phyloP scores from a whole-genome alignment of 2,797 vertebrate genomes.

The Rhodeus uyekii region DNA sequence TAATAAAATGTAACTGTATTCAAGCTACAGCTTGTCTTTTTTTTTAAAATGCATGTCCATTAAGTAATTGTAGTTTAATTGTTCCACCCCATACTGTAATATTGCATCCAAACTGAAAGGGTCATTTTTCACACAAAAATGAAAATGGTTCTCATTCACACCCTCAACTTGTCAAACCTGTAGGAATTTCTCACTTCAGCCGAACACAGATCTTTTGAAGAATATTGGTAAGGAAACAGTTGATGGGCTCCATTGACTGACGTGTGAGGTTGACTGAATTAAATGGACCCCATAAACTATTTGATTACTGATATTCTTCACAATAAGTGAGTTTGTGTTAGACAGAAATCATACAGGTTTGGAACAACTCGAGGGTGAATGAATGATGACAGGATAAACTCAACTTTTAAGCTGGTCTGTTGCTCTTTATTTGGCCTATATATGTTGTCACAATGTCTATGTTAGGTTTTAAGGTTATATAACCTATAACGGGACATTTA shows the following conservation, averaged over 20 bases:
- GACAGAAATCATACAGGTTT: not conserved
- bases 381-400: not conserved
- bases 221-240: too few relatives aligned
- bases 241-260: too few relatives aligned
- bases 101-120: not conserved
- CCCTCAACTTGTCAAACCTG: too few relatives aligned
- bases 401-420: not conserved
- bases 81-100: not conserved
- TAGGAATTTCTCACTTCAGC: too few relatives aligned
- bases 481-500: not conserved
- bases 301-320: not conserved
- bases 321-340: not conserved
- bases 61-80: not conserved
- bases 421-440: not conserved
- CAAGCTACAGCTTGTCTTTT: not conserved
- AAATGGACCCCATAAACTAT: not conserved
- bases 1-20: conserved; percentile 59
- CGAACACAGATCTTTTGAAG: too few relatives aligned
- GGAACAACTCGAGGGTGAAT: not conserved
- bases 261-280: not conserved
- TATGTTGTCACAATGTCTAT: not conserved
- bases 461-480: not conserved
- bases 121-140: not conserved
- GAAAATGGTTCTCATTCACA: too few relatives aligned
- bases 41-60: not conserved